Base-by-base conservation (phyloP, 2,888 invertebrate genomes). In the Tanaodytes sp. region DNA sequence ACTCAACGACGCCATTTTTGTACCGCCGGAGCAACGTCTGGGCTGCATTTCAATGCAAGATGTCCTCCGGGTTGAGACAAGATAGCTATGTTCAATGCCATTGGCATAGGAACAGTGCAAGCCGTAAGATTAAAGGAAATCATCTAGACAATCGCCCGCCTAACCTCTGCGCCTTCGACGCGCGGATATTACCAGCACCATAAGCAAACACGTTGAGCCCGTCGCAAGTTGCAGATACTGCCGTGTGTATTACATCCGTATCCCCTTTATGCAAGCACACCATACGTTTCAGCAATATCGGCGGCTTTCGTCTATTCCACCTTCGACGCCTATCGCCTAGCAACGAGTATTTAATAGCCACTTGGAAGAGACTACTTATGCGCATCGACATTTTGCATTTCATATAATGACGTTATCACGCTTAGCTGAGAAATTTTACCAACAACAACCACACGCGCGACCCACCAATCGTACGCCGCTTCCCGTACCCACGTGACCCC, bases 321-420 rank as follows among this genome's bases (percentile, higher is more conserved):
- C 66, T 66, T 66, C 59, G 59, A 66, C 66, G 59, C 54, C 66
- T 59, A 66, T 66, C 54, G 46, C 66, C 66, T 66, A 66, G 66
- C 66, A 66, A 66, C 66, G 66, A 59, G 59, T 54, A 46, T 59
- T 66, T 66, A 66, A 66, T 66, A 59, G 66, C 59, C 59, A 66
- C 66, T 66, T 59, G 66, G 54, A 48, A 66, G 33, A 40, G 48
- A 66, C 59, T 66, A 66, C 66, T 66, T 66, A 66, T 66, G 66
- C 66, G 55, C 66, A 66, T 66, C 59, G 66, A 55, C 66, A 54
- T 59, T 61, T 66, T 59, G 49, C 66, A 61, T 66, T 66, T 66
- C 42, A 61, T 66, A 66, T 59, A 61, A 66, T 66, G 59, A 66
- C 66, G 66, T 66, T 66, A 66, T 66, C 66, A 61, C 59, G 43